Base-by-base conservation (phyloP, 2,888 invertebrate species). In the Deilephila elpenor region DNA sequence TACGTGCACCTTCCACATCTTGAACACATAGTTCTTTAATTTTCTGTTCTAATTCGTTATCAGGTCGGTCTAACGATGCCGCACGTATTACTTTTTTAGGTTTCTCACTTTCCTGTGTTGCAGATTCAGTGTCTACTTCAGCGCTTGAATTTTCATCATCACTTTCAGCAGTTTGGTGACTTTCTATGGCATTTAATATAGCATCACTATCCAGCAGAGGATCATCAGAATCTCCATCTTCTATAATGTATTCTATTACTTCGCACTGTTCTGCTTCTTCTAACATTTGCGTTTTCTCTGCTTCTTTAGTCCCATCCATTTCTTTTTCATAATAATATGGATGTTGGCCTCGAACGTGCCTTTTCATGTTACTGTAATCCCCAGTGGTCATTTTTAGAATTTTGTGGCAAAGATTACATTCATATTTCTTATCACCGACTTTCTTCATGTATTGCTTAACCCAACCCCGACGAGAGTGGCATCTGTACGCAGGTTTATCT, bases 341-440 rank as follows among this genome's bases (percentile, higher is more conserved):
- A 59, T 75, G 75, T 71, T 44, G 70, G 3, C 11, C n/a, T 7
- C 56, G 59, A 25, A 75, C 60, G 19, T 75, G 75, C n/a, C 75
- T 51, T 59, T 74, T 71, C 73, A 71, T 74, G 71, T 75, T 73
- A 29, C 67, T 64, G 8, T 71, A 59, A n/a, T 61, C 60, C n/a
- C 67, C 70, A 1, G 0, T 1, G 17, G 34, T n/a, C 56, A 71
- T 74, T 67, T 59, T 73, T 3, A 73, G 19, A 0, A 17, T 20
- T 70, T 71, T 64, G 34, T 62, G 71, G 59, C 75, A 75, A 25
- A 75, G 20, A 20, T 71, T 64, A 72, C 75, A 75, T 37, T 53
- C 29, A 59, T 61, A 74, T 5, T 19, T 56, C 51, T 59, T 29
- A 1, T 29, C 60, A n/a, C 51, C 71, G 56, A 72, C 37, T 64